These are phyloP conservation scores for Setipinna tenuifilis DNA, from an alignment of 2,797 vertebrate genomes.

Conservation along the genomic window DNA sequence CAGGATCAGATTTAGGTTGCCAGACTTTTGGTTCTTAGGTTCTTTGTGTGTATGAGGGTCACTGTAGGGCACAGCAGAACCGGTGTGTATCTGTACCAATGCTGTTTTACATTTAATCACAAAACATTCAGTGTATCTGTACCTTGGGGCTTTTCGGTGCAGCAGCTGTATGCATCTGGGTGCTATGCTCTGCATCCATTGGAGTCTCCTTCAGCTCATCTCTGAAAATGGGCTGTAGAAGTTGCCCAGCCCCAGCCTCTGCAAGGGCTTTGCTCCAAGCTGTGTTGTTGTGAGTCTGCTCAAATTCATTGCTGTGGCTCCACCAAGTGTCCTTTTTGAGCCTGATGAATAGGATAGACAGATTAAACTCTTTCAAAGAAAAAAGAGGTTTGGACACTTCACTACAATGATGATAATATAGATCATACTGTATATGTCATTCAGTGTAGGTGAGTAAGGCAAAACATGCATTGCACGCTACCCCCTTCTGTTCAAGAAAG, in stretches of 20 bases:
- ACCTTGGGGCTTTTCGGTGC: not conserved
- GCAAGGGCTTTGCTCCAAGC: not conserved
- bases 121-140: not conserved
- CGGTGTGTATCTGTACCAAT: too few species aligned
- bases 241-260: constrained; percentile 25
- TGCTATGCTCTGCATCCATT: not conserved
- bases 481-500: not conserved
- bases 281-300: not conserved
- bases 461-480: not conserved
- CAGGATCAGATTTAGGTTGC: not conserved
- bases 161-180: not conserved
- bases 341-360: constrained; percentile 37
- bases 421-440: not conserved
- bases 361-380: not conserved
- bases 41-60: not conserved
- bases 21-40: not conserved
- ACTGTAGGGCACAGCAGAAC: too few species aligned
- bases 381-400: not conserved
- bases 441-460: not conserved
- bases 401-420: not conserved
- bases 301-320: not conserved
- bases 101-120: too few species aligned
- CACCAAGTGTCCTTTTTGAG: constrained; percentile 53
- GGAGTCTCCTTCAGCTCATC: not conserved
- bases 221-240: not conserved